Percentiles rank a stretch among this genome's conserved stretches.
Conservation (phyloP, 2,888 invertebrate species). For the Eupeodes luniger region DNA sequence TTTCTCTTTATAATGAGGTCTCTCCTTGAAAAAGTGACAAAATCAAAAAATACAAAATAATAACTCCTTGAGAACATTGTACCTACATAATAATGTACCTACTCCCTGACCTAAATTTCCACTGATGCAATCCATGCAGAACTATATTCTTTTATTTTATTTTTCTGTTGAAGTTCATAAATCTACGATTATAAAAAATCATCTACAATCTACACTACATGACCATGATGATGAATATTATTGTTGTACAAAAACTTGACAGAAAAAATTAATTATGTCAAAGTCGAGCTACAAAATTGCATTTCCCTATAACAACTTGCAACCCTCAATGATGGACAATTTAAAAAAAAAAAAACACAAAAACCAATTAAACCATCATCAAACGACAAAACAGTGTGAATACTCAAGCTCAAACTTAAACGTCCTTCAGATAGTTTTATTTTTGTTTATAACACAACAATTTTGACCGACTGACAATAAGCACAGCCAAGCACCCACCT, state of each 20-base stretch:
- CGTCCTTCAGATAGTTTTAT: constrained; percentile 58
- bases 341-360: constrained; percentile 4
- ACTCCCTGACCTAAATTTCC: constrained; percentile 44
- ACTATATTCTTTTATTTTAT: not conserved
- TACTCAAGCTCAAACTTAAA: constrained; percentile 23
- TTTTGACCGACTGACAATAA: constrained; percentile 49
- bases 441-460: constrained; percentile 17
- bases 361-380: constrained; percentile 52
- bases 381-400: not conserved
- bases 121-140: constrained; percentile 25
- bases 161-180: not conserved
- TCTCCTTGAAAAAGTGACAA: not conserved
- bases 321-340: constrained; percentile 68
- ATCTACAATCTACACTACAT: not conserved
- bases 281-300: constrained; percentile 69
- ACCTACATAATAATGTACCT: not conserved
- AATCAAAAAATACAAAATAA: not conserved
- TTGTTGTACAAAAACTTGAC: not conserved
- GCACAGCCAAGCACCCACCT: constrained; percentile 33
- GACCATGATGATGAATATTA: constrained; percentile 17
- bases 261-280: constrained; percentile 55
- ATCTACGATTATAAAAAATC: not conserved
- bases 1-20: no score
- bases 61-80: not conserved
- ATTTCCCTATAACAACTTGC: constrained; percentile 69